phyloP scores from a whole-genome alignment of 1,140 invertebrate species.

The Zophobas morio region DNA sequence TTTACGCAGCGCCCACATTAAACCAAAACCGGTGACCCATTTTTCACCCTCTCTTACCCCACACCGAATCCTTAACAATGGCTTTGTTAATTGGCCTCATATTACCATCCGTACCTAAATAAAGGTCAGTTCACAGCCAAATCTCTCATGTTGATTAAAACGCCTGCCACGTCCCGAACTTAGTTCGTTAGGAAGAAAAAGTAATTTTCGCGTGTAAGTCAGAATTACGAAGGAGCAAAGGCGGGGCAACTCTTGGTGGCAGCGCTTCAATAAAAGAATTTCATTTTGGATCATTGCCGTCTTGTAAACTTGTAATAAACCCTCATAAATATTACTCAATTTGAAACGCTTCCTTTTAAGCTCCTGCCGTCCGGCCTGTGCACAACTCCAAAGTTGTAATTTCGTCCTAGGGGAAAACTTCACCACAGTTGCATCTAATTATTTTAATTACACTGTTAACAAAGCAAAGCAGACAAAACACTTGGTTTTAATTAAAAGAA shows the following conservation, averaged over 20 bases:
- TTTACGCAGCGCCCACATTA: conserved; percentile 2
- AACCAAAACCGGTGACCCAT: conserved; percentile 14
- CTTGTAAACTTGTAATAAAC: conserved; percentile 37
- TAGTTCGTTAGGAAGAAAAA: conserved; percentile 41
- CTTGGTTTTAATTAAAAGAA: conserved; percentile 40
- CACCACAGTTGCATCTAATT: conserved; percentile 42
- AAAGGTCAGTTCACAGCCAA: conserved; percentile 34
- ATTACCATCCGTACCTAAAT: conserved; percentile 27
- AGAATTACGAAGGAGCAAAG: conserved; percentile 22
- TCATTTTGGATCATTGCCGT: conserved; percentile 37
- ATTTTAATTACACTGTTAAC: conserved; percentile 41
- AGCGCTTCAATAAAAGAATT: conserved; percentile 39
- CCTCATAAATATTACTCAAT: conserved; percentile 39
- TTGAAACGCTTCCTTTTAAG: not conserved
- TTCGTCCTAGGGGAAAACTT: conserved; percentile 11
- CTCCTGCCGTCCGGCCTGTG: not conserved
- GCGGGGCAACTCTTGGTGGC: conserved; percentile 5
- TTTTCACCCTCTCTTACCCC: conserved; percentile 21
- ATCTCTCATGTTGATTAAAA: conserved; percentile 39
- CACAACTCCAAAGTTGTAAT: conserved; percentile 34
- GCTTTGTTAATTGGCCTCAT: conserved; percentile 21
- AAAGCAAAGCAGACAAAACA: conserved; percentile 38
- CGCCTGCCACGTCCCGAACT: conserved; percentile 31
- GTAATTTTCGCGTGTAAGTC: conserved; percentile 40
- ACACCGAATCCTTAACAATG: conserved; percentile 14